Evolutionary conservation across 2,797 vertebrate genomes (phyloP), one percentile per base, ranked within the genome.

Genomic region (Bradypodion ventrale): DNA sequence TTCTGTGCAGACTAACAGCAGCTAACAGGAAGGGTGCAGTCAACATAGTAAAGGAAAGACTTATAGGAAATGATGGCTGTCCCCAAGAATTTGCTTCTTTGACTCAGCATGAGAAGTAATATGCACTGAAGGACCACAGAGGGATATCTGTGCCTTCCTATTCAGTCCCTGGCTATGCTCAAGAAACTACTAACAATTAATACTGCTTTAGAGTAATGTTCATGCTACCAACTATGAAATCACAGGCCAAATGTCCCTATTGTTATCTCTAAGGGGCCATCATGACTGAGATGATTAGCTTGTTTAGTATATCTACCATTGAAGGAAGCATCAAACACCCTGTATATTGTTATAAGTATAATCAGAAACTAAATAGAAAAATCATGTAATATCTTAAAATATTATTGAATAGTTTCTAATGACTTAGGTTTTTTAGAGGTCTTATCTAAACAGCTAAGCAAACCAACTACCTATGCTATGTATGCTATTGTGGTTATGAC

Each of bases 401-500:
- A 90, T 80, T 84, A 89, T 10, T 82, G 25, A 79, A 76, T 77
- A 37, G 49, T 90, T 85, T 86, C 44, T 40, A 90, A 60, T 2
- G 27, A 13, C 7, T n/a, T 86, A 56, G 66, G 68, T 93, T 89
- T 87, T 74, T 83, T 73, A 85, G 85, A 89, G 73, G 40, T 84
- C 79, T 92, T 90, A 87, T 84, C 86, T 83, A 90, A 92, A 90
- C 83, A 92, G 87, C 80, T 82, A 76, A 93, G 87, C 85, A 90
- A 89, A 66, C 73, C 13, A 19, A 78, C 89, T 72, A 37, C 78
- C 91, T 75, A 49, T 92, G 75, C 69, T 13, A 56, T 81, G 1
- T 80, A 0, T 85, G 15, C 77, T 85, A 82, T 56, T 78, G 77
- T 87, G 82, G 69, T 88, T 87, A 68, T 85, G 83, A 89, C 86